Percentiles rank a stretch among this genome's conserved stretches.
These are phyloP conservation scores for Mus musculus DNA, from an alignment of 2,113 vertebrate genomes.

Conservation along the genomic window GRCm39 chr2:26309001-26309500, in stretches of 20 bases:
- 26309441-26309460: too few relatives aligned
- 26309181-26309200: not conserved
- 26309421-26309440: too few relatives aligned
- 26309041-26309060: not conserved
- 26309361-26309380: not conserved
- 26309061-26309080: not conserved
- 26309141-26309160: not conserved
- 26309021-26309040: not conserved
- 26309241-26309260: not conserved
- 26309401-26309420: not conserved
- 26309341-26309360: too few relatives aligned
- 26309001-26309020: not conserved
- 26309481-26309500: fast-evolving
- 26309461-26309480: too few relatives aligned
- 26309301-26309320: not conserved
- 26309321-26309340: fast-evolving
- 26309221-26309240: not conserved
- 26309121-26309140: not conserved
- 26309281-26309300: not conserved
- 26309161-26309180: not conserved
- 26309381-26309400: not conserved
- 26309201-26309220: not conserved
- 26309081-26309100: not conserved
- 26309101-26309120: not conserved
- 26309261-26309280: not conserved